A percentile compares a stretch with the other conserved stretches of the same genome.
Conservation (phyloP, 2,113 vertebrate genomes). For the Apaloderma vittatum region DNA sequence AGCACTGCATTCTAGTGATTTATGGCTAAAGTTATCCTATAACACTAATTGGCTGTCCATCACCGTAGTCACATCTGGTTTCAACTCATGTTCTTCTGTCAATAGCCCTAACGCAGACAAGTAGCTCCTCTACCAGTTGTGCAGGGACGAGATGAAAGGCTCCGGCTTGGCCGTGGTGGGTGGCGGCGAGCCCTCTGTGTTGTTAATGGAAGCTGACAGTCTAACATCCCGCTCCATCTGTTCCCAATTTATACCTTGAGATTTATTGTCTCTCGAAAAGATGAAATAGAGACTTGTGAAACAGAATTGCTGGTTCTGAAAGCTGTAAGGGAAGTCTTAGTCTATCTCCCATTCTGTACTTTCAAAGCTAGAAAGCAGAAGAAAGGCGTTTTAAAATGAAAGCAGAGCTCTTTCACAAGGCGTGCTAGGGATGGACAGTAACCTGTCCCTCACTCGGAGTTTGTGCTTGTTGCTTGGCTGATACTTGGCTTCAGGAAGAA, state of each 20-base stretch:
- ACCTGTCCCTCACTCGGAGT: background rate
- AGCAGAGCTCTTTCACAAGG: background rate
- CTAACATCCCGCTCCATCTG: conserved; percentile 1
- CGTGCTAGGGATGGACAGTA: background rate
- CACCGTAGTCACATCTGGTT: background rate
- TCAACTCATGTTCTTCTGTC: background rate
- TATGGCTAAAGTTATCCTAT: background rate
- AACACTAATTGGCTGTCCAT: background rate
- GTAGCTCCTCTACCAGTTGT: background rate
- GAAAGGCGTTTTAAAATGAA: background rate
- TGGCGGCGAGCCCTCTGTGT: accelerated
- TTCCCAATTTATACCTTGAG: conserved; percentile 7
- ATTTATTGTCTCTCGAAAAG: background rate
- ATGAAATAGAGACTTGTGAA: background rate
- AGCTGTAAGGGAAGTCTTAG: background rate
- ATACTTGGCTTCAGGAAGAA: background rate
- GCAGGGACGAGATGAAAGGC: background rate
- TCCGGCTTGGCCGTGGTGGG: background rate
- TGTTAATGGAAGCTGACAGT: conserved; percentile 49
- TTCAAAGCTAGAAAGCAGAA: background rate
- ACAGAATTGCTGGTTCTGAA: background rate
- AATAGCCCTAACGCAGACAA: background rate
- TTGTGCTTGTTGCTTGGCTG: accelerated
- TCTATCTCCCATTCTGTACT: accelerated
- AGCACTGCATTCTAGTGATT: background rate